phyloP scores from a whole-genome alignment of 35 echinoderm and acorn worm species.

The Apostichopus californicus region DNA sequence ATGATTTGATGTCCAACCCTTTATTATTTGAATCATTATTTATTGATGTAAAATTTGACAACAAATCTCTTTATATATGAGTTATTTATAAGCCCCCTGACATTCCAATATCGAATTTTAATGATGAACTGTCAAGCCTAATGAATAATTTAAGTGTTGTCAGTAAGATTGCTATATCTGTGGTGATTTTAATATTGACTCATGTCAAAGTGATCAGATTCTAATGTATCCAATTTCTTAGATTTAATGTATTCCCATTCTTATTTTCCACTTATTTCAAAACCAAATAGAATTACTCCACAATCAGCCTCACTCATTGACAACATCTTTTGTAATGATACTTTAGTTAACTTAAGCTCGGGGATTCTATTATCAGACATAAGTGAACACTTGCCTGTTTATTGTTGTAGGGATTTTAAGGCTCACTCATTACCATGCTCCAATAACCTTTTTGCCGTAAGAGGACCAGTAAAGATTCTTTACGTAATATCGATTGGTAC shows the following conservation, averaged over 20 bases:
- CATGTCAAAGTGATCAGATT: not conserved
- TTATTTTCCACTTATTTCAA: slow-evolving; percentile 13
- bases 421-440: not conserved
- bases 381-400: slow-evolving; percentile 24
- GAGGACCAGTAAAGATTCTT: slow-evolving; percentile 2
- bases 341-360: not conserved
- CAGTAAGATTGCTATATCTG: not conserved
- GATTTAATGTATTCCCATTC: slow-evolving; percentile 24
- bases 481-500: not conserved
- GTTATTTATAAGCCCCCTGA: slow-evolving; percentile 15
- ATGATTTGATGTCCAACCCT: not conserved
- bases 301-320: slow-evolving; percentile 11
- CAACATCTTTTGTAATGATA: slow-evolving; percentile 43
- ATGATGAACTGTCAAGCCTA: not conserved
- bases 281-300: slow-evolving; percentile 7
- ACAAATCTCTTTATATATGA: not conserved
- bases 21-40: slow-evolving; percentile 14
- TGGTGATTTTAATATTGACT: slow-evolving; percentile 36
- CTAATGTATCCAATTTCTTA: not conserved
- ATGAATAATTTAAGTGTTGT: not conserved
- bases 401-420: slow-evolving; percentile 29
- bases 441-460: not conserved
- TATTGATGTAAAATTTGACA: slow-evolving; percentile 11
- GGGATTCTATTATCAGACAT: slow-evolving; percentile 32
- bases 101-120: not conserved